Evolutionary conservation across 2,888 invertebrate species (phyloP).

Genomic region (Pecten maximus): DNA sequence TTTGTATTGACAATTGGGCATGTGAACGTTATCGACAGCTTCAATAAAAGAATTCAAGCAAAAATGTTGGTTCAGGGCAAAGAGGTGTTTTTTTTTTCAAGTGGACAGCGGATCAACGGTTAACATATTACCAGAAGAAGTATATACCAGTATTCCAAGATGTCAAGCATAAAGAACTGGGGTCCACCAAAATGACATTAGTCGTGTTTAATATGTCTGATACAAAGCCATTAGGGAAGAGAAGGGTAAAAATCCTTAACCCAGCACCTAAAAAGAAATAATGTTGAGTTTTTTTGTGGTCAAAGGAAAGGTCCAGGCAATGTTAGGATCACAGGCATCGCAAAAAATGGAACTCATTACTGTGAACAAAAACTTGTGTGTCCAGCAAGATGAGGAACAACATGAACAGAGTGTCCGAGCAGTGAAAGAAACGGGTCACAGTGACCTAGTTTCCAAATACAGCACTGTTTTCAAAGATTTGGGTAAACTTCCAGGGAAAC

Average conservation of each 20-base stretch:
- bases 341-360: not conserved
- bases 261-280: not conserved
- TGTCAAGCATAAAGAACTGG: not conserved
- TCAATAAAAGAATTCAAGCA: not conserved
- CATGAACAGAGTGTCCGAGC: not conserved
- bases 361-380: not conserved
- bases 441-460: not conserved
- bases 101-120: not conserved
- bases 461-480: not conserved
- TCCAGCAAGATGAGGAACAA: not conserved
- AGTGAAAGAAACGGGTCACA: not conserved
- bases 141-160: not conserved
- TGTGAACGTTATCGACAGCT: not conserved
- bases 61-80: not conserved
- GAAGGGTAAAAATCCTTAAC: not conserved
- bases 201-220: not conserved
- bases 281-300: not conserved
- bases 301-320: constrained; percentile 26
- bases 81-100: not conserved
- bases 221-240: not conserved
- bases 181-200: not conserved
- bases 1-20: too few species aligned
- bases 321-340: not conserved
- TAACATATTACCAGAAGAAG: not conserved
- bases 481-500: constrained; percentile 15